phyloP scores from a whole-genome alignment of 2,113 vertebrate genomes.

The Indicator indicator region DNA sequence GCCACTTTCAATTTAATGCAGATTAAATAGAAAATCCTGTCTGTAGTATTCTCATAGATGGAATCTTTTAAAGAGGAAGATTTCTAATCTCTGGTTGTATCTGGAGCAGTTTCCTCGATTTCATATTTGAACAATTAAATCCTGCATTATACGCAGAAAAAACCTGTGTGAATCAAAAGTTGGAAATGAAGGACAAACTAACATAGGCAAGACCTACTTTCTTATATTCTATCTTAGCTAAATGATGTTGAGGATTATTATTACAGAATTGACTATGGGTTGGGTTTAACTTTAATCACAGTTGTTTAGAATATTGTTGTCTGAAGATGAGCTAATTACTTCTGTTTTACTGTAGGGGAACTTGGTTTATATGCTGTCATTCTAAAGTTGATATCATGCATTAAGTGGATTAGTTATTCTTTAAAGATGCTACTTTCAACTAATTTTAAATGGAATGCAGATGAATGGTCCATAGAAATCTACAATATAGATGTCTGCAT shows the following conservation, averaged over 20 bases:
- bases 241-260: background rate
- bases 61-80: background rate
- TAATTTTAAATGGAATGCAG: background rate
- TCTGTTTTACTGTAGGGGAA: background rate
- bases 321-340: background rate
- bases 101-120: background rate
- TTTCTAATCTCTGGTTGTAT: background rate
- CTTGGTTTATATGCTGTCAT: background rate
- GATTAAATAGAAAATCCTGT: background rate
- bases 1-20: background rate
- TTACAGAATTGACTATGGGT: background rate
- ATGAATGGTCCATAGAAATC: background rate
- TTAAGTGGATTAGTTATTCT: background rate
- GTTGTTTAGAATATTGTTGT: background rate
- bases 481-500: background rate
- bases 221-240: background rate
- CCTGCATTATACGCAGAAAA: background rate
- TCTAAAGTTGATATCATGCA: background rate
- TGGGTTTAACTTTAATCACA: background rate
- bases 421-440: background rate
- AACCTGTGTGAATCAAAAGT: background rate
- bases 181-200: background rate
- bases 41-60: background rate
- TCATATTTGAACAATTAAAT: background rate
- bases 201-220: background rate